Percentiles rank a stretch among this genome's conserved stretches.
These are phyloP conservation scores for Trididemnum nubilum DNA, from an alignment of 23 tunicate species.

Conservation along the genomic window DNA sequence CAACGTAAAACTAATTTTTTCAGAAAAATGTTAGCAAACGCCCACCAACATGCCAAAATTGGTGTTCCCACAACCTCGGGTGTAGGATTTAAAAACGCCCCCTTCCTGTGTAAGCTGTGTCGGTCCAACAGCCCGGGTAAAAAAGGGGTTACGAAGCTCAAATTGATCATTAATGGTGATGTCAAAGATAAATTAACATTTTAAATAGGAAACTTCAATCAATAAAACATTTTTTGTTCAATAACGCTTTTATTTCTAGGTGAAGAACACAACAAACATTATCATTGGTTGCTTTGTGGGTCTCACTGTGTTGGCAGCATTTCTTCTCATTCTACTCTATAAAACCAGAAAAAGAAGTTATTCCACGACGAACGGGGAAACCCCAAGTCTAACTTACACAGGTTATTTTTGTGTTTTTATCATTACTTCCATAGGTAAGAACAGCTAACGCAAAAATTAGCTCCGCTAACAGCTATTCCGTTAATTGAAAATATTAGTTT, in stretches of 20 bases:
- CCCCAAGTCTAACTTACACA: too few species aligned
- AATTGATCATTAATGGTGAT: neutral
- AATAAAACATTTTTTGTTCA: slow-evolving; percentile 1
- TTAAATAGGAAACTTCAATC: neutral
- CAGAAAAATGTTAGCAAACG: too few species aligned
- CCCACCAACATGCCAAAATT: too few species aligned
- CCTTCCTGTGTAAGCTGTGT: too few species aligned
- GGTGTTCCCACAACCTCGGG: too few species aligned
- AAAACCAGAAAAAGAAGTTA: slow-evolving; percentile 44
- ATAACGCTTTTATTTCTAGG: slow-evolving; percentile 54
- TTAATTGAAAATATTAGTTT: too few species aligned
- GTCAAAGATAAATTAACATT: neutral
- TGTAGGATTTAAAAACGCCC: too few species aligned
- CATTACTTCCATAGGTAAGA: too few species aligned
- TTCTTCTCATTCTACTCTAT: slow-evolving; percentile 52
- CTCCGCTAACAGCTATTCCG: too few species aligned
- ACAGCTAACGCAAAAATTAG: too few species aligned
- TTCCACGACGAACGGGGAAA: neutral
- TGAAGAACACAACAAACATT: slow-evolving; percentile 44
- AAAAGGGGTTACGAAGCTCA: neutral
- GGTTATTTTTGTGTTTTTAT: too few species aligned
- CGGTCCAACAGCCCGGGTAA: neutral
- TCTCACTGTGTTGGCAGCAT: slow-evolving; percentile 56
- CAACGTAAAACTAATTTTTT: neutral
- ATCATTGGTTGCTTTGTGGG: slow-evolving; percentile 76